A percentile compares a stretch with the other conserved stretches of the same genome.
These are phyloP conservation scores for Taxidea taxus DNA, from an alignment of 2,113 vertebrate genomes.

Conservation along the genomic window DNA sequence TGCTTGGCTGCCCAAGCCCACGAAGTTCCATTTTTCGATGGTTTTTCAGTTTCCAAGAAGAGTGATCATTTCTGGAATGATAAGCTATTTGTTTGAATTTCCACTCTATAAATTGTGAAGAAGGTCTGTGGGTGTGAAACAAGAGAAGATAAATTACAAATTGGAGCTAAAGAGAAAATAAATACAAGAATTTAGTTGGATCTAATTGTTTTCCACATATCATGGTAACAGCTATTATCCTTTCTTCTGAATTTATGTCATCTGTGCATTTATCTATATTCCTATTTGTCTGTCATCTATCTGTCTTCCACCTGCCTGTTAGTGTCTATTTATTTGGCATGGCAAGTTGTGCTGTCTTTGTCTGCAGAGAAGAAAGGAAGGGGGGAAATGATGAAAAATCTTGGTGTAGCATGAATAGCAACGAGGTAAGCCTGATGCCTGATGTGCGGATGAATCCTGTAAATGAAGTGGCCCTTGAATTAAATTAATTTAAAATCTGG, in stretches of 20 bases:
- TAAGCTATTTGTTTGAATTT: conserved; percentile 75
- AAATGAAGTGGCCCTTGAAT: conserved; percentile 91
- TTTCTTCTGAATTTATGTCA: conserved; percentile 79
- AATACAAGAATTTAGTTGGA: conserved; percentile 75
- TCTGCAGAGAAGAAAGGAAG: conserved; percentile 74
- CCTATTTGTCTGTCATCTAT: conserved; percentile 83
- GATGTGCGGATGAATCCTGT: conserved; percentile 86
- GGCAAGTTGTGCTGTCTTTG: conserved; percentile 81
- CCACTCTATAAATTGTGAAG: conserved; percentile 73
- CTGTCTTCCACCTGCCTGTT: conserved; percentile 81
- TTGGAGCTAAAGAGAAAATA: conserved; percentile 80
- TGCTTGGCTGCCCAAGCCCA: background rate
- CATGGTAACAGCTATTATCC: conserved; percentile 78
- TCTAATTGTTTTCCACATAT: conserved; percentile 83
- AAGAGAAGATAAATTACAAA: conserved; percentile 80
- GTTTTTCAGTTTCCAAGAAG: conserved; percentile 55
- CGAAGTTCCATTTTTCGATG: conserved; percentile 45
- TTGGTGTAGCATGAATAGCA: conserved; percentile 83
- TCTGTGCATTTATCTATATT: conserved; percentile 75
- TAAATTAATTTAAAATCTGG: conserved; percentile 91
- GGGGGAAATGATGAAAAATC: conserved; percentile 79
- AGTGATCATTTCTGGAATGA: conserved; percentile 72
- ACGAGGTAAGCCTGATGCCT: conserved; percentile 84
- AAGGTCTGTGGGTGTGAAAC: conserved; percentile 75
- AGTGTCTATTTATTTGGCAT: conserved; percentile 81